A percentile compares a stretch with the other conserved stretches of the same genome.
phyloP scores from a whole-genome alignment of 2,888 invertebrate genomes.

The Priocnemis perturbator region DNA sequence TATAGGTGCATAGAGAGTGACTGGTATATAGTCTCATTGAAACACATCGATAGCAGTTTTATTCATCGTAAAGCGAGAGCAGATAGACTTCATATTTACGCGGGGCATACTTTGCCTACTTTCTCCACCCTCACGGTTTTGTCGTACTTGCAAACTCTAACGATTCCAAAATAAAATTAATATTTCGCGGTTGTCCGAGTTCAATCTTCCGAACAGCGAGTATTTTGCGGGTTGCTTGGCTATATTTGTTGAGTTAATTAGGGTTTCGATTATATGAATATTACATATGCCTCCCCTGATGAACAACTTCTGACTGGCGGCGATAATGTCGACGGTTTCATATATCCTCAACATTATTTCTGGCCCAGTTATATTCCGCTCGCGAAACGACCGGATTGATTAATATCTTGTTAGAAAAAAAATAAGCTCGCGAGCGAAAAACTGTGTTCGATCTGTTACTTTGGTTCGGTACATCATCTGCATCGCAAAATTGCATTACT shows the following conservation, averaged over 20 bases:
- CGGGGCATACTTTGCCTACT: background rate
- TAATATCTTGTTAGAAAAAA: background rate
- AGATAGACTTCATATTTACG: constrained; percentile 45
- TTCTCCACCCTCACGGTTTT: background rate
- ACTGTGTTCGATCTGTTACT: background rate
- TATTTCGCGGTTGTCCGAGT: no score
- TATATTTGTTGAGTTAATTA: no score
- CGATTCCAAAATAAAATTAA: no score
- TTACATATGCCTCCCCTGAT: no score
- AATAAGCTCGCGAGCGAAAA: background rate
- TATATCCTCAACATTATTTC: no score
- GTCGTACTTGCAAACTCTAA: constrained; percentile 3
- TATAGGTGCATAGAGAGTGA: constrained; percentile 15
- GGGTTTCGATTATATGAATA: no score
- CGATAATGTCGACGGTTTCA: no score
- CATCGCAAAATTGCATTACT: no score
- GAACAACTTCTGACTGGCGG: no score
- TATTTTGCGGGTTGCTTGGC: no score
- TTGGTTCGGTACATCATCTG: background rate
- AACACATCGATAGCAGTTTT: constrained; percentile 51
- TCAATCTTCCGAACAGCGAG: no score
- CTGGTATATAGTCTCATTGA: constrained; percentile 36
- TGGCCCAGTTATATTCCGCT: no score
- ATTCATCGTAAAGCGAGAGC: constrained; percentile 55
- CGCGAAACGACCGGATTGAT: background rate